These are phyloP conservation scores for Lasioglossum morio DNA, from an alignment of 2,888 invertebrate genomes.

Conservation along the genomic window DNA sequence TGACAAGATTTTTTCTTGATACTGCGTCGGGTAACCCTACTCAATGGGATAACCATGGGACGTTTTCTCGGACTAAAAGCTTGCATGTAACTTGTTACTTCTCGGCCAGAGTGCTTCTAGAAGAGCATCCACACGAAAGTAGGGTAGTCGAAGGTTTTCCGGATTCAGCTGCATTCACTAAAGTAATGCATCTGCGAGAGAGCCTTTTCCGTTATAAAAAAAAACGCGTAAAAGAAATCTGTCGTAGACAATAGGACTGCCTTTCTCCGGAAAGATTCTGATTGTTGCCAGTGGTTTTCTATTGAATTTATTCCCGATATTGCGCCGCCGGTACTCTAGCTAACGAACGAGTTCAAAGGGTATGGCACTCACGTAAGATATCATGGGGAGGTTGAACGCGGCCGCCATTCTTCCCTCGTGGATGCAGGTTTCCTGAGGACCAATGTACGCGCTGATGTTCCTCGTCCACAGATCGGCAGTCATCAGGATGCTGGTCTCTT, in stretches of 20 bases:
- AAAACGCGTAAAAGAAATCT: neutral
- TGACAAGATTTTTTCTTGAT: neutral
- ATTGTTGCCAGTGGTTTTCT: neutral
- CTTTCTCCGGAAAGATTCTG: neutral
- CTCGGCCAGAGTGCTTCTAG: slow-evolving; percentile 28
- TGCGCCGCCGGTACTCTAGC: neutral
- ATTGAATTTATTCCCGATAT: neutral
- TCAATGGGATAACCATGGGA: neutral
- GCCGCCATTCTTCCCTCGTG: slow-evolving; percentile 97
- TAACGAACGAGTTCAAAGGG: neutral
- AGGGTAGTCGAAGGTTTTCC: neutral
- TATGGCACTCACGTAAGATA: slow-evolving; percentile 94
- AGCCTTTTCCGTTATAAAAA: slow-evolving; percentile 17
- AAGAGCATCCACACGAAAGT: neutral
- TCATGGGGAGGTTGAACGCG: slow-evolving; percentile 97
- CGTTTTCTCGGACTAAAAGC: slow-evolving; percentile 23
- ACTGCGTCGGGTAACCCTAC: neutral
- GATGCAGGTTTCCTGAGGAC: slow-evolving; percentile 95
- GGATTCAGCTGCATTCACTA: neutral
- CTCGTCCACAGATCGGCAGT: slow-evolving; percentile 94
- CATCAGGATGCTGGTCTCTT: slow-evolving; percentile 93
- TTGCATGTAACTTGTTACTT: slow-evolving; percentile 33
- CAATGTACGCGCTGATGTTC: slow-evolving; percentile 95
- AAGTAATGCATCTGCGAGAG: slow-evolving; percentile 14
- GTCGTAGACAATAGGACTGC: neutral